Evolutionary conservation across 2,797 vertebrate species (phyloP).

Genomic region (Anableps anableps): DNA sequence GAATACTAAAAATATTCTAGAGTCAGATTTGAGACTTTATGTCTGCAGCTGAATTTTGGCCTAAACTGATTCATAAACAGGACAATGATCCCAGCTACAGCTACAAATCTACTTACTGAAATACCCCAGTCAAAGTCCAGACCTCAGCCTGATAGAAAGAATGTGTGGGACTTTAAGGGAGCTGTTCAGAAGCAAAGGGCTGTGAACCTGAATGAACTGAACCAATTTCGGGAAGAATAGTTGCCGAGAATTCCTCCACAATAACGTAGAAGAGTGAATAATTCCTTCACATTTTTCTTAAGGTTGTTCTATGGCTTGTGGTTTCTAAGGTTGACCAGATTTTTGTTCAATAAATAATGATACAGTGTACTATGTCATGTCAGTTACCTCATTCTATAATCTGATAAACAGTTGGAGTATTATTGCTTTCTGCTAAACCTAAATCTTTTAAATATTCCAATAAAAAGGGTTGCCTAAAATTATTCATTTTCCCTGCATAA

Average conservation of each 20-base stretch:
- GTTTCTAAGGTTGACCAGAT: not conserved
- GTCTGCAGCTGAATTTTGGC: not conserved
- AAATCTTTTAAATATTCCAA: not conserved
- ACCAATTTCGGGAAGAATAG: not conserved
- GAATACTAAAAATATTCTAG: not conserved
- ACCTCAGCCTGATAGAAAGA: not conserved
- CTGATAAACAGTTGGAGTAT: not conserved
- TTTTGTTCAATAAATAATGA: not conserved
- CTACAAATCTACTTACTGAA: not conserved
- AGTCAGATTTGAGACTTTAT: not conserved
- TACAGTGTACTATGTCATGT: not conserved
- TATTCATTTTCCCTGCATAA: constrained; percentile 14
- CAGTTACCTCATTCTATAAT: not conserved
- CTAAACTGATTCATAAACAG: not conserved
- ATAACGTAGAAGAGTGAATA: not conserved
- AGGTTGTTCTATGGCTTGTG: not conserved
- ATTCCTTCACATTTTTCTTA: not conserved
- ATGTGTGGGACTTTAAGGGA: not conserved
- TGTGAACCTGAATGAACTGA: not conserved
- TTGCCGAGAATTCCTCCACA: not conserved
- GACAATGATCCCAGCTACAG: not conserved
- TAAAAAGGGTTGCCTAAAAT: constrained; percentile 11
- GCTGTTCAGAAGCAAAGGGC: not conserved
- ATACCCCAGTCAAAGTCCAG: not conserved
- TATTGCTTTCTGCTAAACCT: not conserved